A percentile compares a stretch with the other conserved stretches of the same genome.
Evolutionary conservation across 1,140 invertebrate species (phyloP).

Genomic region (Limonius californicus): DNA sequence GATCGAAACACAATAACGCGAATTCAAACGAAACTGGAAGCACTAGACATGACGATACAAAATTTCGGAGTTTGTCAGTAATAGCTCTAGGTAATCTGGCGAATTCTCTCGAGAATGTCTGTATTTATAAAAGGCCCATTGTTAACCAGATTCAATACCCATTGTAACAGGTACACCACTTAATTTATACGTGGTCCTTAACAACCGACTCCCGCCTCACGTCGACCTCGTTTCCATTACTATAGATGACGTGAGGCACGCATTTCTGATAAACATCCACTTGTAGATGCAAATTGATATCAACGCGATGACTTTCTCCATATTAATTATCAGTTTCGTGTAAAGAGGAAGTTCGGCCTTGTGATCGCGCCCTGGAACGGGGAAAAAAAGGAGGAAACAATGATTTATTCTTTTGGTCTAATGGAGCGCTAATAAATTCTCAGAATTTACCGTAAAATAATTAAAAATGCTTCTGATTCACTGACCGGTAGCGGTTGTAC

Average conservation of each 20-base stretch:
- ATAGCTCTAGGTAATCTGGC: not conserved
- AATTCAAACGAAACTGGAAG: too few relatives aligned
- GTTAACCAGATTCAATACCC: slow-evolving; percentile 28
- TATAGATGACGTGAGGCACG: not conserved
- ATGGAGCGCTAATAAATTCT: too few relatives aligned
- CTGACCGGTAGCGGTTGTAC: too few relatives aligned
- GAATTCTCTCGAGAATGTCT: not conserved
- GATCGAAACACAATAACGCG: too few relatives aligned
- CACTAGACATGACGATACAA: too few relatives aligned
- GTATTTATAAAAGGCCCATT: slow-evolving; percentile 35
- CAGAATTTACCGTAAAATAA: too few relatives aligned
- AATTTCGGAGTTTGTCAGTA: not conserved
- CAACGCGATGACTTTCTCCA: not conserved
- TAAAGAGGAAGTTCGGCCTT: not conserved
- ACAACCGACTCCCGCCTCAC: not conserved
- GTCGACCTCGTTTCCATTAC: not conserved
- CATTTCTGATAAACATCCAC: not conserved
- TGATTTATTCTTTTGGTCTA: too few relatives aligned
- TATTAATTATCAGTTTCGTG: slow-evolving; percentile 1
- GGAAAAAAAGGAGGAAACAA: too few relatives aligned
- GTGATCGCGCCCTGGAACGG: too few relatives aligned
- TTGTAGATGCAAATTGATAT: not conserved
- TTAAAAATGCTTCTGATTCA: too few relatives aligned
- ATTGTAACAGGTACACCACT: slow-evolving; percentile 1
- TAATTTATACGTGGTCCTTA: not conserved